Base-by-base conservation (phyloP, 2,888 invertebrate species). In the Cheilosia grossa region DNA sequence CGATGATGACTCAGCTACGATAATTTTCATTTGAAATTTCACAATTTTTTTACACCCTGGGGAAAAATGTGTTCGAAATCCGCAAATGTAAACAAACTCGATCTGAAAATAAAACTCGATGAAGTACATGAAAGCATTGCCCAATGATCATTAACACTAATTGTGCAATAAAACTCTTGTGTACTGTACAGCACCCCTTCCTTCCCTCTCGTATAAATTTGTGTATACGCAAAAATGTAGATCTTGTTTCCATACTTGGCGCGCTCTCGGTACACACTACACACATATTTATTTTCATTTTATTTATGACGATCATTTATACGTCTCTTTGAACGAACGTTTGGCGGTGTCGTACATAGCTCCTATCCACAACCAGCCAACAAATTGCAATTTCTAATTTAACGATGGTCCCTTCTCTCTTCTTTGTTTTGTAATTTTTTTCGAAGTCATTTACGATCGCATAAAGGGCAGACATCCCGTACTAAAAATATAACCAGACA, bases 111-210 rank as follows among this genome's bases (percentile, higher is more conserved):
- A 75, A 74, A 74, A 69, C 64, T 69, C 53, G 47, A 79, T 64
- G 73, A 69, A 15, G 69, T 83, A 73, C 77, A 82, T 73, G 78
- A 56, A 67, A 74, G 72, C 58, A 79, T 79, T 83, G 79, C 79
- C 27, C 59, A 79, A 83, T 75, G 80, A 83, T 83, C 80, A 83
- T 80, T 80, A 80, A 42, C 69, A 74, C 64, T 83, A 80, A 83
- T 80, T 80, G 80, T 83, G 83, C 80, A 83, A 83, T 83, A 83
- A 80, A 83, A 70, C 74, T 74, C 69, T 63, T 53, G 53, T 73
- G 30, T 37, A 49, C 53, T 47, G 19, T 30, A 13, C 49, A 44
- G 15, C 59, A 42, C 19, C 21, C 17, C 44, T 17, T 51, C 37
- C 49, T 72, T 49, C 27, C 66, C 42, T 54, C 17, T 21, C 59